Conservation (phyloP, 2,888 invertebrate species). For the Uloborus plumipes region DNA sequence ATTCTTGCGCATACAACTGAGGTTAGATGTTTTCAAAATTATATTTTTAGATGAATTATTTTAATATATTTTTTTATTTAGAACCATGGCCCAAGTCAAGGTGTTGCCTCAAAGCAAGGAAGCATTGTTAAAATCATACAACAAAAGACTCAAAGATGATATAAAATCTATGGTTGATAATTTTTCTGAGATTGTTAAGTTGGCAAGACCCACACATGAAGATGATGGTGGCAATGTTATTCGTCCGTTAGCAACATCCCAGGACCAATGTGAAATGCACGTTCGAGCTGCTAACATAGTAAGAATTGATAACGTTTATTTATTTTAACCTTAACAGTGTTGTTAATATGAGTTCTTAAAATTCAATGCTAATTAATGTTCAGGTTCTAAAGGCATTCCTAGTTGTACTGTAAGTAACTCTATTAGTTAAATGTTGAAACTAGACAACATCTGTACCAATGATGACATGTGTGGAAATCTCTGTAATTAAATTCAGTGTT, state of each 20-base stretch:
- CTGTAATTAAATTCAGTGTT: slow-evolving; percentile 36
- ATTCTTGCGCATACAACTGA: neutral
- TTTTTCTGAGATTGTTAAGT: slow-evolving; percentile 78
- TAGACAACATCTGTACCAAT: neutral
- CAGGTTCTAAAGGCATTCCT: no score
- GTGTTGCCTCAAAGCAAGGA: slow-evolving; percentile 92
- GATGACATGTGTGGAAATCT: slow-evolving; percentile 39
- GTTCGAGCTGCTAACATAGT: slow-evolving; percentile 94
- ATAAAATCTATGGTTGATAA: slow-evolving; percentile 98
- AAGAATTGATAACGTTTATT: slow-evolving; percentile 67
- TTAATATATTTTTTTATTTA: neutral
- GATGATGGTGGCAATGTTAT: slow-evolving; percentile 74
- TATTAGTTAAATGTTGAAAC: no score
- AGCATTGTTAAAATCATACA: slow-evolving; percentile 93
- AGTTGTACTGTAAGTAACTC: no score
- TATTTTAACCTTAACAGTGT: no score
- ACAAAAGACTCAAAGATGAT: slow-evolving; percentile 93
- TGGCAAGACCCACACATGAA: slow-evolving; percentile 61
- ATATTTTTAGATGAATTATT: neutral
- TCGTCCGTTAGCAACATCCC: slow-evolving; percentile 91
- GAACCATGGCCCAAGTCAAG: slow-evolving; percentile 71
- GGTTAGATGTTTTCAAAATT: neutral
- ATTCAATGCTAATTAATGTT: no score
- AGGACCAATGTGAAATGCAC: slow-evolving; percentile 97
- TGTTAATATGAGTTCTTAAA: no score